These are phyloP conservation scores for Phaethon lepturus DNA, from an alignment of 2,113 vertebrate genomes.

Conservation along the genomic window DNA sequence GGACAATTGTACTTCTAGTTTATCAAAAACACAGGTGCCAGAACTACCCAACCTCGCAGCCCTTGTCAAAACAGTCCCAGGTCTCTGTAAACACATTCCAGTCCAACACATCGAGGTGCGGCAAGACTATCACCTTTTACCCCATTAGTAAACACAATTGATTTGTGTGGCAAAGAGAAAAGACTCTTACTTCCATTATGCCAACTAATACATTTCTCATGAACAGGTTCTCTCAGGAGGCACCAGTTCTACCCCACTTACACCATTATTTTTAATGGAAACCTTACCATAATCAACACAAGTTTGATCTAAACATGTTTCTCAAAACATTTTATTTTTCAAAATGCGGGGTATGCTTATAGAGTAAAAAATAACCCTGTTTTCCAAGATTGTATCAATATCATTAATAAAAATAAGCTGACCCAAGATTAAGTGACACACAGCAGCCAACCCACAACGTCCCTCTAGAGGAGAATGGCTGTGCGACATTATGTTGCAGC, in stretches of 20 bases:
- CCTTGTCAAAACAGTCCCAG: not conserved
- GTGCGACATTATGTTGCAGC: fast-evolving
- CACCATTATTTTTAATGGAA: not conserved
- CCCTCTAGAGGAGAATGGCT: not conserved
- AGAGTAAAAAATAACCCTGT: not conserved
- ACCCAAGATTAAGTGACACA: not conserved
- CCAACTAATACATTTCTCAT: not conserved
- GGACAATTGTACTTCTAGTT: not conserved
- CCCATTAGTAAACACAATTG: not conserved
- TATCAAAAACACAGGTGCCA: not conserved
- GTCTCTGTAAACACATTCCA: not conserved
- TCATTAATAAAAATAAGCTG: not conserved
- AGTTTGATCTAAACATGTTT: not conserved
- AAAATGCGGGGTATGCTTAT: not conserved
- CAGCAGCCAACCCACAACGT: not conserved
- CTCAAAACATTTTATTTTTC: not conserved
- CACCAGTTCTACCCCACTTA: not conserved
- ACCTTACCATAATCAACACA: not conserved
- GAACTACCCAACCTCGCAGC: not conserved
- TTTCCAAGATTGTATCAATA: not conserved
- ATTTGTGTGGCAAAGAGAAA: not conserved
- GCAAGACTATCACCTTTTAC: not conserved
- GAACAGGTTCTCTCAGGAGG: not conserved
- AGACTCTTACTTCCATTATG: not conserved
- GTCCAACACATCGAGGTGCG: not conserved